These are phyloP conservation scores for Gasterosteus nipponicus DNA, from an alignment of 2,113 vertebrate genomes.

Conservation along the genomic window DNA sequence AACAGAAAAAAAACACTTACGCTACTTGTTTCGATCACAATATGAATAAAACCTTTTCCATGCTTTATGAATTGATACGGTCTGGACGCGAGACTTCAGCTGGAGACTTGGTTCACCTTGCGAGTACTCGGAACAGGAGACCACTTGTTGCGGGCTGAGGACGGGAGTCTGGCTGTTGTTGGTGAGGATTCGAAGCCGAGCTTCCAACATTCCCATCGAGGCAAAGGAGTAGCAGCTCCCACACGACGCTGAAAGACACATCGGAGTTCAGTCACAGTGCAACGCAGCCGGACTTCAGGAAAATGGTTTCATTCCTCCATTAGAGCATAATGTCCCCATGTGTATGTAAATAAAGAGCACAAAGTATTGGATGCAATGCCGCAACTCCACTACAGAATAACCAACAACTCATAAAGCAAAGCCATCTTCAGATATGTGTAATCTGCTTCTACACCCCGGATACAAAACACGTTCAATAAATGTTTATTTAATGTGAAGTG, in stretches of 20 bases:
- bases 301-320: not conserved
- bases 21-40: not conserved
- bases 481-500: not conserved
- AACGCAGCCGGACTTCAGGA: not conserved
- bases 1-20: constrained; percentile 1
- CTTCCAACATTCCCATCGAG: constrained; percentile 93
- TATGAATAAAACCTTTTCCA: not conserved
- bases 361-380: not conserved
- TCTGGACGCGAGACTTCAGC: not conserved
- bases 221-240: constrained; percentile 96
- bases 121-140: constrained; percentile 94
- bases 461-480: not conserved
- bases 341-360: not conserved
- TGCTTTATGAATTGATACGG: not conserved
- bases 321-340: not conserved
- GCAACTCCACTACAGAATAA: not conserved
- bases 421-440: not conserved
- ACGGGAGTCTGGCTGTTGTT: constrained; percentile 88
- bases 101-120: constrained; percentile 85
- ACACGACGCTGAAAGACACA: constrained; percentile 81
- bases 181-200: constrained; percentile 89
- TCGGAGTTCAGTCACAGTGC: not conserved
- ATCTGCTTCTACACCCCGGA: not conserved
- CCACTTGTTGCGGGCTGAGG: constrained; percentile 92
- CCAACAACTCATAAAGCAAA: not conserved